Evolutionary conservation across 2,113 vertebrate species (phyloP).

Genomic region (Rynchops niger): DNA sequence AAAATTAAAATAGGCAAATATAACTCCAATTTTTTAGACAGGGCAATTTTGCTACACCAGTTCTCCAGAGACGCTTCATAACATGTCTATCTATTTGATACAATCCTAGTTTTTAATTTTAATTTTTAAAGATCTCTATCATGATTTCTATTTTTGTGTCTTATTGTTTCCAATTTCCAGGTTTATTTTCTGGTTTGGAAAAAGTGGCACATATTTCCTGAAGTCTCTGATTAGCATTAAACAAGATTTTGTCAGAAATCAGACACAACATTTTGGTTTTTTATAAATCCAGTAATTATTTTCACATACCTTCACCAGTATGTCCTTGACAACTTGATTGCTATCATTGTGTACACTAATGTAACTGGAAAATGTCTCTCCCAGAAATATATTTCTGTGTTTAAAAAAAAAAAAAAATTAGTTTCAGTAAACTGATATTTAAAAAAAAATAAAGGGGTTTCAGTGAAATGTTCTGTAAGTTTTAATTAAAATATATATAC

Average conservation of each 20-base stretch:
- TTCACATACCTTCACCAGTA: slow-evolving; percentile 91
- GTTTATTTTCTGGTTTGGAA: background rate
- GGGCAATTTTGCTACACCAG: background rate
- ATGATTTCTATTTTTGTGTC: background rate
- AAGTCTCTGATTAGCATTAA: background rate
- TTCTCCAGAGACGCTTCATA: background rate
- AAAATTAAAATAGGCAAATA: background rate
- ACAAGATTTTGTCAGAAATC: background rate
- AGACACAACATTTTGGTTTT: background rate
- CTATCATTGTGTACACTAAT: slow-evolving; percentile 99
- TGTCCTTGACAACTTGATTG: slow-evolving; percentile 93
- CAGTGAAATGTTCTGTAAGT: background rate
- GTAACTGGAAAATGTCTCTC: slow-evolving; percentile 98
- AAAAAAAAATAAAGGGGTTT: background rate
- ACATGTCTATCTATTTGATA: background rate
- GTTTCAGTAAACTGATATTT: background rate
- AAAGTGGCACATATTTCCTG: background rate
- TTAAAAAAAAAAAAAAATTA: background rate
- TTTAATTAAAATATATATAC: background rate
- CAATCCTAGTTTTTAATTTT: background rate
- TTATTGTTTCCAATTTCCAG: background rate
- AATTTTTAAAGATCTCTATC: background rate
- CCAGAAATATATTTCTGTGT: slow-evolving; percentile 95
- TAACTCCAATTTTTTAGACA: background rate
- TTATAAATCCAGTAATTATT: background rate